Conservation (phyloP, 1,140 invertebrate species). For the Episyrphus balteatus region DNA sequence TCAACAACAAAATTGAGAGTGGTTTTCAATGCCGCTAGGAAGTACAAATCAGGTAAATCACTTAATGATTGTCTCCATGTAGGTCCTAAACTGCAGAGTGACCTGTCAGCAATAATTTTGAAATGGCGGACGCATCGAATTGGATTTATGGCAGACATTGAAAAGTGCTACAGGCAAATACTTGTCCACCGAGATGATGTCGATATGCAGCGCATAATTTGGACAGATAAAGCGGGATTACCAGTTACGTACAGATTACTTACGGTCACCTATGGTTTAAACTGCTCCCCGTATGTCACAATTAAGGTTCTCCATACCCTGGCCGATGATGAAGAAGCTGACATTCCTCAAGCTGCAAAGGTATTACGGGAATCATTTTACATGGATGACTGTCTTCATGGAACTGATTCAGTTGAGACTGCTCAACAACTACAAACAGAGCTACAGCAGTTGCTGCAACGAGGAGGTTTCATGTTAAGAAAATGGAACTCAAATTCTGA, state of each 20-base stretch:
- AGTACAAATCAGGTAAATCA: slow-evolving; percentile 9
- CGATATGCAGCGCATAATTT: not conserved
- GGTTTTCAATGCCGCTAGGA: slow-evolving; percentile 27
- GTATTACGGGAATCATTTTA: not conserved
- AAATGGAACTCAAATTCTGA: no score
- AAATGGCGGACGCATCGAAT: slow-evolving; percentile 19
- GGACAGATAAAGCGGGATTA: not conserved
- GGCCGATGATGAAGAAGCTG: no score
- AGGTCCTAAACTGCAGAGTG: slow-evolving; percentile 24
- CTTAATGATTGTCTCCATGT: slow-evolving; percentile 23
- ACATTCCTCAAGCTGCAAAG: not conserved
- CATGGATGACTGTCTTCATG: not conserved
- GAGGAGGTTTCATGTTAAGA: no score
- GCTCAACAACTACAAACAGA: no score
- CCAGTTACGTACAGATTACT: not conserved
- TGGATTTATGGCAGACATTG: slow-evolving; percentile 16
- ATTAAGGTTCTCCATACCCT: no score
- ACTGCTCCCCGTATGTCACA: no score
- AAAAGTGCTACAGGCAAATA: slow-evolving; percentile 24
- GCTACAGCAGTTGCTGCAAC: no score
- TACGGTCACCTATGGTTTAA: slow-evolving; percentile 26
- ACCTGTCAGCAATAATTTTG: slow-evolving; percentile 26
- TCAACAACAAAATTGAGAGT: slow-evolving; percentile 22
- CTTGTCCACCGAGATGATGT: not conserved
- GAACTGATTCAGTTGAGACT: no score